Base-by-base conservation (phyloP, 1,140 invertebrate species). In the Brachionus manjavacas region DNA sequence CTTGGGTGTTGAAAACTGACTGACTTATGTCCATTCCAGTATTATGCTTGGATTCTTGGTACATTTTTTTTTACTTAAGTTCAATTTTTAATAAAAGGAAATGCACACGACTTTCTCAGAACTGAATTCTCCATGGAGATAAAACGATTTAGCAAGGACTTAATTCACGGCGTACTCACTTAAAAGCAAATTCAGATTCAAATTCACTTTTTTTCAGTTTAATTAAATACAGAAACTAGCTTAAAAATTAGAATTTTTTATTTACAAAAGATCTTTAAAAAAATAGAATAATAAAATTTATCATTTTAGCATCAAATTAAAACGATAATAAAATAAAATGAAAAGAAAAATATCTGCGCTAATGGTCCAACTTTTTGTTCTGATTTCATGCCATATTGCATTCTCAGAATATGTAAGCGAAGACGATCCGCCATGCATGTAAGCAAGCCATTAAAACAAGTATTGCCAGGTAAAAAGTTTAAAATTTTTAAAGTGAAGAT, bases 361-460 rank as follows among this genome's bases (percentile, higher is more conserved):
- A n/a, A 68, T 35, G 8, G 14, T 31, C 35, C 35, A 35, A 3
- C 23, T 70, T 12, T 70, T 70, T 70, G 39, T 20, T 49, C 1
- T 76, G 2, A n/a, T 52, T 49, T 28, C 41, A 49, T 7, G 41
- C 3, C 25, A 70, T n/a, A 4, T 23, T 41, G 12, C 28, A n/a
- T 76, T n/a, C 3, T 11, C 25, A 25, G 72, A 76, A 49, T 76
- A 76, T 76, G 72, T 76, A 49, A 76, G 72, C n/a, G 72, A 76
- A 23, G 72, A 76, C 14, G 72, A 76, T 25, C 72, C 72, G 25
- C 72, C 72, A 49, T 76, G 72, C 41, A 9, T 43, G 72, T 76
- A 76, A 49, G 43, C 46, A 46, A 41, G 20, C 7, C 20, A 25
- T 25, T 25, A 14, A 46, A 70, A 70, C 11, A 70, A 6, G 25